Base-by-base conservation (phyloP, 2,113 vertebrate species). In the Phoenicopterus ruber region DNA sequence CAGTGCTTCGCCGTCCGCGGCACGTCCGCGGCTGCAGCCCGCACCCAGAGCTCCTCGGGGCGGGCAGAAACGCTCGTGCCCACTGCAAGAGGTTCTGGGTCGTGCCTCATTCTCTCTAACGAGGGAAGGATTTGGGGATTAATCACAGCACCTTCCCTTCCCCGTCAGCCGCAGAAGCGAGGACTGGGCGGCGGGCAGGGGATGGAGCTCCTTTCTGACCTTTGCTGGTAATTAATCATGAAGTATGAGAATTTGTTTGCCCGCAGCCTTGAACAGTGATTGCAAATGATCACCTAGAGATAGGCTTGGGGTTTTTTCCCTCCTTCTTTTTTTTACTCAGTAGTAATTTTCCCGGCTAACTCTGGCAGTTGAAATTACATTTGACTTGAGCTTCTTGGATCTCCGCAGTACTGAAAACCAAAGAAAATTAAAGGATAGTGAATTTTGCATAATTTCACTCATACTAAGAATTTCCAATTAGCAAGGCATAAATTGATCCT, bases 371-470 rank as follows among this genome's bases (percentile, higher is more conserved):
- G 47, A 82, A 94, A 96, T 94, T 92, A 24, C 67, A 54, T 92
- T 87, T 93, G 72, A 77, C 72, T 95, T 32, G 44, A 87, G 58
- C 76, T 52, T 59, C 88, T 92, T 89, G 86, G 47, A 90, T 91
- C 85, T 93, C 80, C 3, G 5, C 78, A 70, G 86, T 24, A 10
- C 29, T 42, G 82, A 87, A 84, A 90, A 83, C 82, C 72, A 84
- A 96, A 92, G 93, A 89, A 97, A 97, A 94, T 94, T 58, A 92
- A 94, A 95, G 86, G 90, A 84, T 47, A 55, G 85, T 44, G 88
- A 91, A 86, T 95, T 95, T 95, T 95, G 77, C 93, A 95, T 96
- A 94, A 96, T 92, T 96, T 95, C 77, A 73, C 78, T 94, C 77
- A 32, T 82, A 95, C 46, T 55, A 90, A 93, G 79, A 72, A 65